phyloP scores from a whole-genome alignment of 1,140 invertebrate species.

The Ruditapes philippinarum region DNA sequence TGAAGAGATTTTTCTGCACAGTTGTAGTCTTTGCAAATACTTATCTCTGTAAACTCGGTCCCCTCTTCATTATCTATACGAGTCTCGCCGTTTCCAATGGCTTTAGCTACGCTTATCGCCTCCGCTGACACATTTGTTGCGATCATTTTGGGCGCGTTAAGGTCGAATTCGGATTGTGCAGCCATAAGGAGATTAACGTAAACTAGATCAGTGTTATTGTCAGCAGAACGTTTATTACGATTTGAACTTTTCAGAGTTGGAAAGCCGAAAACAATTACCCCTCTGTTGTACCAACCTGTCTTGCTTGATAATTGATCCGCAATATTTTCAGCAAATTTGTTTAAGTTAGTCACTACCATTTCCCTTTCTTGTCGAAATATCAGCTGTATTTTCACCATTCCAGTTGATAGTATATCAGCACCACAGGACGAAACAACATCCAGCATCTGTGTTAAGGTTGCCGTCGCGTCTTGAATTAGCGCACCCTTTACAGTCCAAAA shows the following conservation, averaged over 20 bases:
- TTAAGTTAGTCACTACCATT: too few species aligned
- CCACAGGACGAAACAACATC: neutral
- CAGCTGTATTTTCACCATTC: neutral
- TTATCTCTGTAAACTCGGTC: neutral
- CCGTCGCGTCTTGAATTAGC: neutral
- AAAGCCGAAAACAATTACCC: neutral
- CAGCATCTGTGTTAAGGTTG: neutral
- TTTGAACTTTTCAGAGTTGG: neutral
- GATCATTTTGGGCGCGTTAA: too few species aligned
- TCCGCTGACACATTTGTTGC: conserved; percentile 20
- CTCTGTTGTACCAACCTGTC: neutral
- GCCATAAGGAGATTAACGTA: neutral
- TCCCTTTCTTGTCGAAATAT: too few species aligned
- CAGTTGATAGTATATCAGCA: neutral
- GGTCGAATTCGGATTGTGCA: neutral
- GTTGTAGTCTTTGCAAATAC: neutral
- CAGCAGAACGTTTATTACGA: neutral
- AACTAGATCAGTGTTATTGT: too few species aligned
- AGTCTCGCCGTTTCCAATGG: too few species aligned
- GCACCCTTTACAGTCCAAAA: too few species aligned
- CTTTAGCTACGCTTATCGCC: too few species aligned
- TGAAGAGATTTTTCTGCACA: neutral
- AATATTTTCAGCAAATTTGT: too few species aligned
- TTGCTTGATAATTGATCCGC: too few species aligned
- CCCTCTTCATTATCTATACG: too few species aligned